These are phyloP conservation scores for Takifugu ocellatus DNA, from an alignment of 2,797 vertebrate species.

Conservation along the genomic window DNA sequence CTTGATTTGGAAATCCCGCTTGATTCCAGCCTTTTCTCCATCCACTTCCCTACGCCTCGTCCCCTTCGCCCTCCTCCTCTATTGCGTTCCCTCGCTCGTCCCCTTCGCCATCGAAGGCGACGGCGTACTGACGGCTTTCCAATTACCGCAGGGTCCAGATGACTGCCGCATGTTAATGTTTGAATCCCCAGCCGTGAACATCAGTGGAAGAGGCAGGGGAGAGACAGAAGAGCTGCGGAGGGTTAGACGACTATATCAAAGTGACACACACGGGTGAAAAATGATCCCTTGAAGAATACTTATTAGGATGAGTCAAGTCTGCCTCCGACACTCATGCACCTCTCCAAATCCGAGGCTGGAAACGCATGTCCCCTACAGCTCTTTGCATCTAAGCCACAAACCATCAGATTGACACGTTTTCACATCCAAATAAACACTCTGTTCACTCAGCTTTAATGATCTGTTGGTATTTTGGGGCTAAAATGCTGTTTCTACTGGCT, in stretches of 20 bases:
- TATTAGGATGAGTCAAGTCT: conserved; percentile 17
- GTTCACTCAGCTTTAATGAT: no score
- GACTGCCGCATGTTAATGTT: conserved; percentile 75
- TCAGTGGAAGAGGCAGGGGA: conserved; percentile 26
- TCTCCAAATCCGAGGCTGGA: conserved; percentile 7
- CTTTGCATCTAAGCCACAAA: conserved; percentile 14
- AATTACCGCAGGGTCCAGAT: conserved; percentile 72
- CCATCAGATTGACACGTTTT: not conserved
- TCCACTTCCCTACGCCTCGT: not conserved
- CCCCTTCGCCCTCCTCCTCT: not conserved
- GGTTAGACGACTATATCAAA: conserved; percentile 30
- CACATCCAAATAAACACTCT: not conserved
- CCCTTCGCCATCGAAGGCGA: conserved; percentile 52
- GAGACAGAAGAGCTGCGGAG: conserved; percentile 8
- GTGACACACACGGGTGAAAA: conserved; percentile 22
- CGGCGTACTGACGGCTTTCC: conserved; percentile 73
- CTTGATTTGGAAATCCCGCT: conserved; percentile 1
- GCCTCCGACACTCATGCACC: conserved; percentile 1
- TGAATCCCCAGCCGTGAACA: conserved; percentile 39
- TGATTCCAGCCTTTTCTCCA: conserved; percentile 22
- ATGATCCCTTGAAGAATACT: conserved; percentile 12
- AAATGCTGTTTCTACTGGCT: no score
- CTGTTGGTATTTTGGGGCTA: no score
- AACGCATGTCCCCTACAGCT: conserved; percentile 28
- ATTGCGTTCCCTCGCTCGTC: not conserved